A percentile compares a stretch with the other conserved stretches of the same genome.
Evolutionary conservation across 1,140 invertebrate species (phyloP).

Genomic region (Dufourea novaeangliae): DNA sequence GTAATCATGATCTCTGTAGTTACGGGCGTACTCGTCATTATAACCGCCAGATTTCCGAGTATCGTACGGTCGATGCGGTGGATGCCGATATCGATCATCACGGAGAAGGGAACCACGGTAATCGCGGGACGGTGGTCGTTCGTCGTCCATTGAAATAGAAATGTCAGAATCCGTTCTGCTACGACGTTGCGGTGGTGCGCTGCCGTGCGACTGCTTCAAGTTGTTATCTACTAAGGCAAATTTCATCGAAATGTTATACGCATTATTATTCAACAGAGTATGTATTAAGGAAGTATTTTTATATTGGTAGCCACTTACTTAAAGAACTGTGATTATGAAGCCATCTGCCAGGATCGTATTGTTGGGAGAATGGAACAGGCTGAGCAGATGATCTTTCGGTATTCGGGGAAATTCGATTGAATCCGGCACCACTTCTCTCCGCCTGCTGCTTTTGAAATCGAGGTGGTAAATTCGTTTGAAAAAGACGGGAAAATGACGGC

Average conservation of each 20-base stretch:
- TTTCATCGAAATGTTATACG: constrained; percentile 14
- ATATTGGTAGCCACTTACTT: constrained; percentile 66
- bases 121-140: constrained; percentile 75
- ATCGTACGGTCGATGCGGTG: constrained; percentile 72
- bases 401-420: constrained; percentile 76
- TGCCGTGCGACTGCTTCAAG: constrained; percentile 70
- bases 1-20: constrained; percentile 78
- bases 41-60: constrained; percentile 73
- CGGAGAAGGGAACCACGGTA: constrained; percentile 62
- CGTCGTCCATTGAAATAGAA: constrained; percentile 73
- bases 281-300: background rate
- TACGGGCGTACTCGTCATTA: constrained; percentile 76
- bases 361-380: constrained; percentile 78
- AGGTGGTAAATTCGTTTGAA: constrained; percentile 91
- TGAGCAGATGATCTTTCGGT: constrained; percentile 72
- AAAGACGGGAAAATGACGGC: constrained; percentile 87
- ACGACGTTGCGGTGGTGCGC: constrained; percentile 69
- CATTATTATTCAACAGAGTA: background rate
- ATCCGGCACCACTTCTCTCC: constrained; percentile 75
- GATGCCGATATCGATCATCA: constrained; percentile 74
- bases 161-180: constrained; percentile 76
- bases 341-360: constrained; percentile 80
- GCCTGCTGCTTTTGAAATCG: constrained; percentile 90
- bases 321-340: constrained; percentile 73
- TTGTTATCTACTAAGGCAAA: constrained; percentile 63